These are phyloP conservation scores for Petrocephalus zakoni DNA, from an alignment of 2,113 vertebrate genomes.

Conservation along the genomic window DNA sequence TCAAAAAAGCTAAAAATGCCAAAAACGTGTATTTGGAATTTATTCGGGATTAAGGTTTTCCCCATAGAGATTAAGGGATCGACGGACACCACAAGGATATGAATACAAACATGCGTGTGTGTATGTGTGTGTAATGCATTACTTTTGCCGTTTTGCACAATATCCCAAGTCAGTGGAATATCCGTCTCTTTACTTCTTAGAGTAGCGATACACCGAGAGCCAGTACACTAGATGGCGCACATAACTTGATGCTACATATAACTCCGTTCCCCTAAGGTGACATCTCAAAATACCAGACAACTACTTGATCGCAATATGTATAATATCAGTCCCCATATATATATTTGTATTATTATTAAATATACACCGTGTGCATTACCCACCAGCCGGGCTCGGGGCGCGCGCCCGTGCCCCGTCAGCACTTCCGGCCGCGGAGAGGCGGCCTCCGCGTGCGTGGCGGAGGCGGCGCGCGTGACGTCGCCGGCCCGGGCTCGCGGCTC, in stretches of 20 bases:
- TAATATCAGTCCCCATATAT: neutral
- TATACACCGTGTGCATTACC: neutral
- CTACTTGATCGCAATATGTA: neutral
- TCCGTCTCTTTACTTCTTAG: neutral
- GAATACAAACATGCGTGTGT: neutral
- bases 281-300: neutral
- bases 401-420: neutral
- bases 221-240: neutral
- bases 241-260: neutral
- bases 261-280: neutral
- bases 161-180: neutral
- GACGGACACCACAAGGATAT: neutral
- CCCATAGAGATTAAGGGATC: no score
- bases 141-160: neutral
- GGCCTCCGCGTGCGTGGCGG: conserved; percentile 58
- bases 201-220: neutral
- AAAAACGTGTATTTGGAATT: no score
- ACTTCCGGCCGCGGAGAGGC: conserved; percentile 23
- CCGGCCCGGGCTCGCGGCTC: conserved; percentile 43
- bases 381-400: neutral
- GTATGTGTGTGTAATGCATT: neutral
- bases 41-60: no score
- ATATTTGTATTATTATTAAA: neutral
- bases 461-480: conserved; percentile 63
- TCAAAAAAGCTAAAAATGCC: no score